Percentiles rank a stretch among this genome's conserved stretches.
phyloP scores from a whole-genome alignment of 2,113 vertebrate species.

The Chlorodrepanis virens region DNA sequence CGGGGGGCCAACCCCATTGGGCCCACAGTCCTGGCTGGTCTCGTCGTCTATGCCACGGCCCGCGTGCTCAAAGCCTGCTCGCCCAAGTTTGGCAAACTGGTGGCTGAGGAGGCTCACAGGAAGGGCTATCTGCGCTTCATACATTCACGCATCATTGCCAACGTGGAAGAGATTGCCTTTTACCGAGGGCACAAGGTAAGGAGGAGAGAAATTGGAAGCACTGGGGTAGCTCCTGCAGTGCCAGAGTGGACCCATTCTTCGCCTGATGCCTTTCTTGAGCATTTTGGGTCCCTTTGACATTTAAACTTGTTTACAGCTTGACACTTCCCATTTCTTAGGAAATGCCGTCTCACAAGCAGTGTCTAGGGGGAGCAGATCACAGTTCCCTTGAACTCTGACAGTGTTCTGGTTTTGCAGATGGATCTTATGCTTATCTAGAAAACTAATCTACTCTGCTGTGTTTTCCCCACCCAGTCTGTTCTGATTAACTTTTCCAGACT shows the following conservation, averaged over 20 bases:
- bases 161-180: conserved; percentile 97
- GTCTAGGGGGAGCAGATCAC: not conserved
- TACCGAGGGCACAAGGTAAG: conserved; percentile 97
- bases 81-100: conserved; percentile 92
- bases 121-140: conserved; percentile 94
- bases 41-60: conserved; percentile 92
- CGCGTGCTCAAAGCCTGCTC: conserved; percentile 93
- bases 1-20: conserved; percentile 89
- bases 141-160: conserved; percentile 96
- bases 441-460: not conserved
- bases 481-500: not conserved
- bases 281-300: not conserved
- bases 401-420: not conserved
- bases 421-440: not conserved
- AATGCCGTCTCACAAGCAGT: not conserved
- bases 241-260: fast-evolving
- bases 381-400: not conserved
- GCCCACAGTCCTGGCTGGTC: conserved; percentile 89
- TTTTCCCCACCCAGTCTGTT: not conserved
- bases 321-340: conserved; percentile 40
- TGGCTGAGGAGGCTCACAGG: conserved; percentile 94
- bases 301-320: not conserved
- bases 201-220: not conserved
- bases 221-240: not conserved
- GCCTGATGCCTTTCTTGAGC: not conserved